Evolutionary conservation across 2,888 invertebrate species (phyloP).

Genomic region (Encarsia formosa): DNA sequence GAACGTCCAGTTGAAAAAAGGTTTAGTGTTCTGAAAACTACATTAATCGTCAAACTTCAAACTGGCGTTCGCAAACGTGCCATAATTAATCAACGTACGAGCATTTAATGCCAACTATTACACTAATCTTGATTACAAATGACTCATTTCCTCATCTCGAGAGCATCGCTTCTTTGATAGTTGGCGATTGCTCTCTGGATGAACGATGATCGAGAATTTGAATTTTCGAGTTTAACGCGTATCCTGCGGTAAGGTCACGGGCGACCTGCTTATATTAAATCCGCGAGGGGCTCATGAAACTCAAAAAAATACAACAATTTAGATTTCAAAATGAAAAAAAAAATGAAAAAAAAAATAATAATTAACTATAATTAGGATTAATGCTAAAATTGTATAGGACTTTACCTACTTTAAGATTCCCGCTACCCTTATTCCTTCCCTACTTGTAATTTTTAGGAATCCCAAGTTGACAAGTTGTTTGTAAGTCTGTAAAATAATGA

Average conservation of each 20-base stretch:
- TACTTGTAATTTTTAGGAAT: slow-evolving; percentile 25
- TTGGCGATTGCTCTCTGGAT: no score
- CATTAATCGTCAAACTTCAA: no score
- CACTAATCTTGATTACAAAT: slow-evolving; percentile 38
- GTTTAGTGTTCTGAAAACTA: no score
- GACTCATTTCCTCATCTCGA: no score
- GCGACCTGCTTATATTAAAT: slow-evolving; percentile 23
- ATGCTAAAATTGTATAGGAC: slow-evolving; percentile 26
- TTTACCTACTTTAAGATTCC: slow-evolving; percentile 40
- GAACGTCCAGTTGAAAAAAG: slow-evolving; percentile 13
- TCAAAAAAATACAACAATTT: slow-evolving; percentile 18
- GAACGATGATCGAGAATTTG: no score
- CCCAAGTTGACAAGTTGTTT: slow-evolving; percentile 23
- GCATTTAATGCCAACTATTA: slow-evolving; percentile 3
- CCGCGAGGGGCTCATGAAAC: slow-evolving; percentile 38
- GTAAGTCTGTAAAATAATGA: slow-evolving; percentile 23
- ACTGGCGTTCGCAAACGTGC: slow-evolving; percentile 42
- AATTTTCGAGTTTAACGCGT: no score
- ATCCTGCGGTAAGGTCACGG: no score
- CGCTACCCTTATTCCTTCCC: slow-evolving; percentile 21
- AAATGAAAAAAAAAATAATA: slow-evolving; percentile 1
- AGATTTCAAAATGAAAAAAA: slow-evolving; percentile 31
- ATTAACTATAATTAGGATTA: no score
- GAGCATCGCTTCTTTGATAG: no score
- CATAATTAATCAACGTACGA: slow-evolving; percentile 39